phyloP scores from a whole-genome alignment of 1,140 invertebrate genomes.

The Drosophila orena region DNA sequence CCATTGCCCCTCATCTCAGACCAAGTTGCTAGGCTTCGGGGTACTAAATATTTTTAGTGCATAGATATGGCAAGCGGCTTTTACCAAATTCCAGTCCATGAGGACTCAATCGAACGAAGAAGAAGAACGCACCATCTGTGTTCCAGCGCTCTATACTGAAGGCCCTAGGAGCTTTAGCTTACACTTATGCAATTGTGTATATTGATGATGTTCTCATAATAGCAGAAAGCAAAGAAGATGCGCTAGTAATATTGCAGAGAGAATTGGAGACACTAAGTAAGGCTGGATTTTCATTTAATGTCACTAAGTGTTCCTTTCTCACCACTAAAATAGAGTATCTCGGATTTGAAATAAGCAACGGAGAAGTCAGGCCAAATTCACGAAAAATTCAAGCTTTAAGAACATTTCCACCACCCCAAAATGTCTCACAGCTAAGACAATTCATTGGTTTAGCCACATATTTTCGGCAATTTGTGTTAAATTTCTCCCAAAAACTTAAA shows the following conservation, averaged over 20 bases:
- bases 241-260: background rate
- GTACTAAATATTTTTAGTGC: too few relatives aligned
- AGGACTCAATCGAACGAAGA: too few relatives aligned
- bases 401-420: background rate
- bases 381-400: background rate
- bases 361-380: background rate
- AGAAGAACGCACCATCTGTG: too few relatives aligned
- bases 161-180: background rate
- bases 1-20: too few relatives aligned
- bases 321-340: background rate
- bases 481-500: too few relatives aligned
- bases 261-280: background rate
- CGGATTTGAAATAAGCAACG: slow-evolving; percentile 1
- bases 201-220: background rate
- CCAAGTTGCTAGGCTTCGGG: too few relatives aligned
- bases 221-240: background rate
- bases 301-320: background rate
- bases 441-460: background rate
- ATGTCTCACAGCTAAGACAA: background rate
- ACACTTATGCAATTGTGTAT: slow-evolving; percentile 2
- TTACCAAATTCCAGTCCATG: too few relatives aligned
- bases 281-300: background rate
- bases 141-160: background rate
- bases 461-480: too few relatives aligned
- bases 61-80: too few relatives aligned